phyloP scores from a whole-genome alignment of 1,140 invertebrate species.

The Tetragnatha versicolor region DNA sequence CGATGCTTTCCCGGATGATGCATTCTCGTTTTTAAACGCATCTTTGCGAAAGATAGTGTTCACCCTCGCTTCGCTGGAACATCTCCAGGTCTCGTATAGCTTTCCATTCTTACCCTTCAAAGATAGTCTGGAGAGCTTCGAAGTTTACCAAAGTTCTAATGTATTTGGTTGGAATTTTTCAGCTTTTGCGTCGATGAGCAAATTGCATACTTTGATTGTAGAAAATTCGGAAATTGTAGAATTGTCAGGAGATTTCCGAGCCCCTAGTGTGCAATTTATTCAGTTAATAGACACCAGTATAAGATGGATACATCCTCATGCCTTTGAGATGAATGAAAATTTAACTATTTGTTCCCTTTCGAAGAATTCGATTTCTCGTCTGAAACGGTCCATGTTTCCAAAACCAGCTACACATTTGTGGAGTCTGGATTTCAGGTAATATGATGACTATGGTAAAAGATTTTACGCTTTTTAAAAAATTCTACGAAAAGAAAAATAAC shows the following conservation, averaged over 20 bases:
- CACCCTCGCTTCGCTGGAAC: not conserved
- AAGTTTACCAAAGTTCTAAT: constrained; percentile 19
- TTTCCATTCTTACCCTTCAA: not conserved
- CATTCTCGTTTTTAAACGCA: not conserved
- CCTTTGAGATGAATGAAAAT: constrained; percentile 6
- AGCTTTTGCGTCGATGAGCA: not conserved
- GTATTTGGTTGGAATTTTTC: constrained; percentile 31
- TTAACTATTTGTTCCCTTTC: constrained; percentile 15
- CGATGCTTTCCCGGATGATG: constrained; percentile 13
- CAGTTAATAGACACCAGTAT: not conserved
- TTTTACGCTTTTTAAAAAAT: not conserved
- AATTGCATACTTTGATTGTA: not conserved
- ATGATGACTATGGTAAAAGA: not conserved
- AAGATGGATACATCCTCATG: not conserved
- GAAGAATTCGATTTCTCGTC: not conserved
- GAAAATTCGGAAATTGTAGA: constrained; percentile 23
- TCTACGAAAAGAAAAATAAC: not conserved
- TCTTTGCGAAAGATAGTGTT: not conserved
- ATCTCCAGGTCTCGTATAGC: not conserved
- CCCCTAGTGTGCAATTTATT: not conserved
- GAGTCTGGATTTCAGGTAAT: constrained; percentile 36
- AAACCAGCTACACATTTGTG: constrained; percentile 5
- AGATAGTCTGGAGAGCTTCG: not conserved
- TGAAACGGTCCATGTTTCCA: constrained; percentile 22
- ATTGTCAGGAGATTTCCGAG: not conserved